phyloP scores from a whole-genome alignment of 2,888 invertebrate genomes.

The Troglohyphantes excavatus region DNA sequence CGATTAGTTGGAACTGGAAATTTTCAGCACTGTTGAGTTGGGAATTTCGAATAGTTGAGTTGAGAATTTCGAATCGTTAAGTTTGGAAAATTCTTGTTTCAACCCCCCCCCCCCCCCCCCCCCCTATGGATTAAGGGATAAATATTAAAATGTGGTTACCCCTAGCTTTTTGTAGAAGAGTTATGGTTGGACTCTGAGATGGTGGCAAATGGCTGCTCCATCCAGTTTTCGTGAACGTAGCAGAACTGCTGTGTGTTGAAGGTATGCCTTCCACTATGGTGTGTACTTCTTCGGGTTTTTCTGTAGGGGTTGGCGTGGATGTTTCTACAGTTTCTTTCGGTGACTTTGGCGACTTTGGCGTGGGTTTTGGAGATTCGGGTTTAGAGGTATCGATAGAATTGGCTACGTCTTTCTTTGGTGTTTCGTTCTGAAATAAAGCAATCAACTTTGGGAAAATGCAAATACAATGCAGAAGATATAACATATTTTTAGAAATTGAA shows the following conservation, averaged over 20 bases:
- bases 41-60: too few relatives aligned
- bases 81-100: too few relatives aligned
- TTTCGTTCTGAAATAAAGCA: conserved; percentile 29
- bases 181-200: conserved; percentile 93
- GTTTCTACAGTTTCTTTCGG: not conserved
- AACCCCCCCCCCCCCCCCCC: too few relatives aligned
- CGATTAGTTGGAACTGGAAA: too few relatives aligned
- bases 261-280: not conserved
- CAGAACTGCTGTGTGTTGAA: not conserved
- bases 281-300: not conserved
- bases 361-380: conserved; percentile 25
- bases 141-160: too few relatives aligned
- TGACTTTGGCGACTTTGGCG: not conserved
- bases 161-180: conserved; percentile 92
- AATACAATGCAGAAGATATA: too few relatives aligned
- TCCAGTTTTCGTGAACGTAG: conserved; percentile 55
- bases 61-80: too few relatives aligned
- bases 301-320: not conserved
- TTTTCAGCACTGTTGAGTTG: too few relatives aligned
- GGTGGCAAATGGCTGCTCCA: conserved; percentile 85
- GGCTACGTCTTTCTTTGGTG: conserved; percentile 30
- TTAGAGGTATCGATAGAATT: conserved; percentile 24
- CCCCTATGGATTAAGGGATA: too few relatives aligned
- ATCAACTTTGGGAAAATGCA: too few relatives aligned
- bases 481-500: too few relatives aligned